phyloP scores from a whole-genome alignment of 2,113 vertebrate species.

The Echinops telfairi region DNA sequence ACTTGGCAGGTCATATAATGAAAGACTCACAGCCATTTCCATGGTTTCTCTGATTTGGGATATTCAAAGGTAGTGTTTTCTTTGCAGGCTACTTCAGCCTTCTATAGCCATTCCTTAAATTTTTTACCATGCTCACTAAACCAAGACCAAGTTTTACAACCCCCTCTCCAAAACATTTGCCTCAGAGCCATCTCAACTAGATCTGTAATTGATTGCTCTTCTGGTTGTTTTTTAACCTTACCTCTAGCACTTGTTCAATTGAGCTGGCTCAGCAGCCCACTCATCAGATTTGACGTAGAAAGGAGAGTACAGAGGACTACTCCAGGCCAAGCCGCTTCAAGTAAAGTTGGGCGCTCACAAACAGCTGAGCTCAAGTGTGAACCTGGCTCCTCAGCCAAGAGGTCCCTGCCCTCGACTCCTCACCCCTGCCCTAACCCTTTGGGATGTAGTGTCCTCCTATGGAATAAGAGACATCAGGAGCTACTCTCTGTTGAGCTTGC shows the following conservation, averaged over 20 bases:
- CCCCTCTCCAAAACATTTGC: no score
- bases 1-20: not conserved
- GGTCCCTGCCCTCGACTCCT: no score
- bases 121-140: no score
- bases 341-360: not conserved
- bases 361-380: not conserved
- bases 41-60: conserved; percentile 26
- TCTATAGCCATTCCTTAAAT: no score
- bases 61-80: not conserved
- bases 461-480: not conserved
- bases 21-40: not conserved
- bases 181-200: no score
- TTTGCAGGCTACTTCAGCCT: not conserved
- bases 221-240: no score
- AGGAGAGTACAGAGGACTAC: no score
- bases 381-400: not conserved
- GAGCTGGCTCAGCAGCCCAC: no score
- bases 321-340: not conserved
- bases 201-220: no score
- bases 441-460: not conserved
- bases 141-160: no score
- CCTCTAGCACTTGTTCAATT: no score
- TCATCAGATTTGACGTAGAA: no score
- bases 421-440: not conserved
- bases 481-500: not conserved